Evolutionary conservation across 1,140 invertebrate species (phyloP), one percentile per base, ranked within the genome.

Genomic region (Drosophila yakuba): DNA sequence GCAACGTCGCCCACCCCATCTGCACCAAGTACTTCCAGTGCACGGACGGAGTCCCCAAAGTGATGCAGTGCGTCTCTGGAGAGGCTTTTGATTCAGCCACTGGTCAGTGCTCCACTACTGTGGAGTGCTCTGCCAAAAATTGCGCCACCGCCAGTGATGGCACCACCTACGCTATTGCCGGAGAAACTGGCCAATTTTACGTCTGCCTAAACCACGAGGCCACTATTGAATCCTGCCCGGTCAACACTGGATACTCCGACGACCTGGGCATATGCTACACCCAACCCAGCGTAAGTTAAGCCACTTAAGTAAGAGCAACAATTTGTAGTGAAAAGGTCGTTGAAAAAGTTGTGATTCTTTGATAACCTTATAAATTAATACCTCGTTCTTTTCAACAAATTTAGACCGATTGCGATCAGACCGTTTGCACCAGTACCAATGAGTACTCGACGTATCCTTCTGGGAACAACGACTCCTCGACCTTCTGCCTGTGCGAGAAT

Each of bases 11-110:
- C 0, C 74, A 91, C 74, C 90, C 90, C 2, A 78, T 85, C 8
- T 91, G 90, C 41, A 74, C 74, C 15, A 64, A 91, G 14, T 91
- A 88, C 61, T 91, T 58, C 48, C 64, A 89, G 12, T 91, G 90
- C 59, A 80, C 71, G 12, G 66, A 76, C 12, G 78, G 86, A 2
- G 43, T 74, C 11, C 48, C 90, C 0, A 35, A 63, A 25, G 90
- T 91, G 1, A 59, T 74, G 0, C 55, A 75, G 2, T 91, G 90
- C 50, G 28, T 66, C 6, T 12, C 25, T 0, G 80, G 67, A 6
- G 38, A 78, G 25, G 83, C 62, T n/a, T 86, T 76, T 17, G 39
- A 86, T 10, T 4, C 79, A 0, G 1, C 28, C 2, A 47, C 55
- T 0, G 59, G 60, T 3, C 14, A 38, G 12, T 86, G 83, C 63